phyloP scores from a whole-genome alignment of 1,140 invertebrate genomes.

The Pantala flavescens region DNA sequence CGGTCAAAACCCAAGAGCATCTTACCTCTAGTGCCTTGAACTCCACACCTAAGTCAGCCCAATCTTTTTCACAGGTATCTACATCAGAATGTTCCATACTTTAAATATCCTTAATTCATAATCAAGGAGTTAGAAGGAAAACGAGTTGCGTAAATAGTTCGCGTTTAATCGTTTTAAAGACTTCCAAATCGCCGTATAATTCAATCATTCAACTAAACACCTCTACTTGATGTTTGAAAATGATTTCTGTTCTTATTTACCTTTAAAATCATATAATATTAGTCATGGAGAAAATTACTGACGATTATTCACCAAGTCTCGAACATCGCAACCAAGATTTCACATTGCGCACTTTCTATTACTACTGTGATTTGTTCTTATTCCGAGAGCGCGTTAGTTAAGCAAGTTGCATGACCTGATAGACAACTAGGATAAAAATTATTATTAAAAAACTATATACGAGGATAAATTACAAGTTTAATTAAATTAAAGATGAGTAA shows the following conservation, averaged over 20 bases:
- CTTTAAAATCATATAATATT: background rate
- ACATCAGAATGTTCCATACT: constrained; percentile 33
- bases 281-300: background rate
- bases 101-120: background rate
- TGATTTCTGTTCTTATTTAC: background rate
- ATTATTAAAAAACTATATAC: too few species aligned
- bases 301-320: background rate
- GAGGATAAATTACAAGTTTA: too few species aligned
- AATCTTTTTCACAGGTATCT: constrained; percentile 57
- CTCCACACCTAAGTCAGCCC: constrained; percentile 64
- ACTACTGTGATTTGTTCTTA: background rate
- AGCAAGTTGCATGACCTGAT: too few species aligned
- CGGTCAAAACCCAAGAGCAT: background rate
- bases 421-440: too few species aligned
- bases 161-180: background rate
- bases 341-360: background rate
- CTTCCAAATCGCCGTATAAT: background rate
- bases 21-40: constrained; percentile 62
- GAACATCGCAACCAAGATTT: background rate
- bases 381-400: too few species aligned
- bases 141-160: background rate
- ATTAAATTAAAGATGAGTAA: too few species aligned
- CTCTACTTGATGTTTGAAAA: background rate
- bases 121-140: background rate
- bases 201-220: background rate